Percentiles rank a stretch among this genome's conserved stretches.
phyloP scores from a whole-genome alignment of 2,113 vertebrate genomes.

The Globicephala melas region DNA sequence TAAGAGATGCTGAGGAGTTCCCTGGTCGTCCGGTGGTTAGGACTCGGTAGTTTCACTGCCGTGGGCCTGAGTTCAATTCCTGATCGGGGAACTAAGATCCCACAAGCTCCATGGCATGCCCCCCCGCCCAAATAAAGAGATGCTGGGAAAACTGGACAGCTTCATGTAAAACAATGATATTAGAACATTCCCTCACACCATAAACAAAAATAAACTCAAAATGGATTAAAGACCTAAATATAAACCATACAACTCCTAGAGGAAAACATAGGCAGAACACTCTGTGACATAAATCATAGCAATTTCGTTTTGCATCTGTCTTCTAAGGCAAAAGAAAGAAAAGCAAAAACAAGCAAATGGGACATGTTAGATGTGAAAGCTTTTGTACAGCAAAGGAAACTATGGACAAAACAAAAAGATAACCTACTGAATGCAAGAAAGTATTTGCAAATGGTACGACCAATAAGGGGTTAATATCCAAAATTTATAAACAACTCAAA shows the following conservation, averaged over 20 bases:
- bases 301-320: too few relatives aligned
- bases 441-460: neutral
- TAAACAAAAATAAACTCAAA: neutral
- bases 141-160: neutral
- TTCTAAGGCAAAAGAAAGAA: too few relatives aligned
- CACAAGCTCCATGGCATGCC: neutral
- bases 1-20: neutral
- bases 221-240: neutral
- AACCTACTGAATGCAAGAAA: neutral
- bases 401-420: neutral
- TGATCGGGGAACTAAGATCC: neutral
- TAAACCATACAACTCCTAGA: neutral
- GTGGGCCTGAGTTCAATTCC: neutral
- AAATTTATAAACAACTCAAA: neutral
- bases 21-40: neutral
- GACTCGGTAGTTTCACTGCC: neutral
- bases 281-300: neutral
- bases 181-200: neutral
- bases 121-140: too few relatives aligned
- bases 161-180: neutral
- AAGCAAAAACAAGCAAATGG: neutral
- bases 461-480: neutral
- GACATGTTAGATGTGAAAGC: neutral
- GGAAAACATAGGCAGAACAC: neutral
- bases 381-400: neutral